phyloP scores from a whole-genome alignment of 2,797 vertebrate genomes.

The Protonibea diacanthus region DNA sequence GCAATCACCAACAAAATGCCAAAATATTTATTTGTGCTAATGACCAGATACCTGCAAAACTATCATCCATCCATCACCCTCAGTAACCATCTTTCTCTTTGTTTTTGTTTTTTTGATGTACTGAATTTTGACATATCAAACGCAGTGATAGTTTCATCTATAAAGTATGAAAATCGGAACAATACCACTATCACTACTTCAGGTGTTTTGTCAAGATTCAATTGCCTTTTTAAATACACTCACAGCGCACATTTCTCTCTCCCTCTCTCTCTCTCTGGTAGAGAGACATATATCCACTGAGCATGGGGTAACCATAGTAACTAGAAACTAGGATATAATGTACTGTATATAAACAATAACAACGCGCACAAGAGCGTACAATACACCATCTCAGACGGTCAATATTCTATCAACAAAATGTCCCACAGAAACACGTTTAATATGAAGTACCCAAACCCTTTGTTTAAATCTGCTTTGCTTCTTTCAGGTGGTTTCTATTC shows the following conservation, averaged over 20 bases:
- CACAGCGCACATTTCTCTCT: background rate
- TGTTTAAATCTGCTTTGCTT: slow-evolving; percentile 9
- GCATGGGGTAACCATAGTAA: slow-evolving; percentile 73
- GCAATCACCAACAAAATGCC: no score
- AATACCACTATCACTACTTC: background rate
- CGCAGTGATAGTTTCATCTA: no score
- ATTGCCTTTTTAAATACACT: slow-evolving; percentile 24
- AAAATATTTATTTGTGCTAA: no score
- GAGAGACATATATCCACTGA: slow-evolving; percentile 34
- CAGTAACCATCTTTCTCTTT: background rate
- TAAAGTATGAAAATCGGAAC: background rate
- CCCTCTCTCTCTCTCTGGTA: slow-evolving; percentile 7
- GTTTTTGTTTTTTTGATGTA: background rate
- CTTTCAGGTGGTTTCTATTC: background rate
- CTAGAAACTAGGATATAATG: slow-evolving; percentile 71
- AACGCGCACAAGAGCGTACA: slow-evolving; percentile 25
- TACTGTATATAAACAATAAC: slow-evolving; percentile 61
- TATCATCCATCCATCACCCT: no score
- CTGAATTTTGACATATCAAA: background rate
- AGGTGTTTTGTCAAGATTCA: slow-evolving; percentile 6
- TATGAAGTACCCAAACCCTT: background rate
- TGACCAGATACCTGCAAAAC: no score
- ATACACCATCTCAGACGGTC: slow-evolving; percentile 6
- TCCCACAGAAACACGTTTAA: background rate
- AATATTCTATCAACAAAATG: slow-evolving; percentile 25